Conservation (phyloP, 1,140 invertebrate genomes). For the Drosophila simulans region DNA sequence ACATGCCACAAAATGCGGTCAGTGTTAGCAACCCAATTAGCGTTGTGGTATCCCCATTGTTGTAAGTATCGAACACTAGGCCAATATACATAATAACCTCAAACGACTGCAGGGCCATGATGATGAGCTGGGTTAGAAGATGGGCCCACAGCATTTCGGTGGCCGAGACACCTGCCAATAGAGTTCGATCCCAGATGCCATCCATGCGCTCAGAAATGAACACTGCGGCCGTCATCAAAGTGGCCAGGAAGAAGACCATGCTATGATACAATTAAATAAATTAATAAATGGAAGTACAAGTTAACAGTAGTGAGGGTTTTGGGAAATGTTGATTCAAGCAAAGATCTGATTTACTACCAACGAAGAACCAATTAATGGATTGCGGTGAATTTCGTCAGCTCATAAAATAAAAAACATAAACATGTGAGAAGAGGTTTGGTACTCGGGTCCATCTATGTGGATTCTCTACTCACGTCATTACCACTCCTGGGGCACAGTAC, state of each 20-base stretch:
- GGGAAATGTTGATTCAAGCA: background rate
- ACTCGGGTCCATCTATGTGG: no score
- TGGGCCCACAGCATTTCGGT: slow-evolving; percentile 90
- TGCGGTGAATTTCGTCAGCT: slow-evolving; percentile 19
- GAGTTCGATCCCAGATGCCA: slow-evolving; percentile 86
- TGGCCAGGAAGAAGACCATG: slow-evolving; percentile 92
- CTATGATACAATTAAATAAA: slow-evolving; percentile 82
- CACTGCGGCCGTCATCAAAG: slow-evolving; percentile 90
- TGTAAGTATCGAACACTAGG: slow-evolving; percentile 87
- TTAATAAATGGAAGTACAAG: background rate
- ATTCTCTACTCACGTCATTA: slow-evolving; percentile 87
- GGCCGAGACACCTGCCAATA: slow-evolving; percentile 90
- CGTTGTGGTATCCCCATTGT: slow-evolving; percentile 86
- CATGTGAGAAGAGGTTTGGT: background rate
- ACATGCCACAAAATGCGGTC: slow-evolving; percentile 89
- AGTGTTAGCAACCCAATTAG: slow-evolving; percentile 87
- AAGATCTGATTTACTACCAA: background rate
- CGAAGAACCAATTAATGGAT: slow-evolving; percentile 13
- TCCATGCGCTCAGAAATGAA: slow-evolving; percentile 93
- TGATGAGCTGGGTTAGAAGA: slow-evolving; percentile 89
- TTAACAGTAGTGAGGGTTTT: background rate
- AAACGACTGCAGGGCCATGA: slow-evolving; percentile 89
- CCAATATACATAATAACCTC: slow-evolving; percentile 87
- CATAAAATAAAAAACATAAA: slow-evolving; percentile 19
- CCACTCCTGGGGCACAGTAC: slow-evolving; percentile 92